Evolutionary conservation across 92 coral and sea anemone species (phyloP).

Genomic region (Heliopora coerulea): DNA sequence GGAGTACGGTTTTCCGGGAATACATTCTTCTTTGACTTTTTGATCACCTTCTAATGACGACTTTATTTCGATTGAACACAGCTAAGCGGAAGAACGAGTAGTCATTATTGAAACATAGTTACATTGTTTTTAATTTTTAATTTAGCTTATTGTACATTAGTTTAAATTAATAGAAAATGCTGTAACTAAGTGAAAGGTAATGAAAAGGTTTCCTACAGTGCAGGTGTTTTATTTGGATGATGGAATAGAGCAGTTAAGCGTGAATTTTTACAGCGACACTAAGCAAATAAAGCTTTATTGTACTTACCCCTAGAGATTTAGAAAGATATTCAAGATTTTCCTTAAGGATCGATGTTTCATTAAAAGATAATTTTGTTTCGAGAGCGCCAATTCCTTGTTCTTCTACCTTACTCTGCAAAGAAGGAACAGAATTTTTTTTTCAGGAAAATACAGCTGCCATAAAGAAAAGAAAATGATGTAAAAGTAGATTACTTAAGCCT

Average conservation of each 20-base stretch:
- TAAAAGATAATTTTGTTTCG: slow-evolving; percentile 84
- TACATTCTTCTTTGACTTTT: slow-evolving; percentile 85
- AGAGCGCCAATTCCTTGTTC: slow-evolving; percentile 83
- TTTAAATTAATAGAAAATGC: too few species aligned
- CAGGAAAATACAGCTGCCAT: too few species aligned
- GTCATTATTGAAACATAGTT: background rate
- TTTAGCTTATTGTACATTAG: background rate
- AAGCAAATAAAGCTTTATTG: background rate
- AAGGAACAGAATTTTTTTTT: background rate
- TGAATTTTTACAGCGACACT: background rate
- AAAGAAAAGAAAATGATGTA: too few species aligned
- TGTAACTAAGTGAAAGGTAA: too few species aligned
- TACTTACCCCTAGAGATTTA: slow-evolving; percentile 83
- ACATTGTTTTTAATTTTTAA: too few species aligned
- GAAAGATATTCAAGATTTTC: slow-evolving; percentile 76
- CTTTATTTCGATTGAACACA: slow-evolving; percentile 67
- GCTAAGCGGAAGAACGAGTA: slow-evolving; percentile 54
- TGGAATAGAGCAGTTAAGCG: too few species aligned
- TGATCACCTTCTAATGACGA: slow-evolving; percentile 86
- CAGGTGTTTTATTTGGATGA: too few species aligned
- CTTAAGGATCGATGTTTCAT: slow-evolving; percentile 72
- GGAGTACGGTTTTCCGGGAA: slow-evolving; percentile 95
- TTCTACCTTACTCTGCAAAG: slow-evolving; percentile 79
- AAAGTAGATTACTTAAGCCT: too few species aligned
- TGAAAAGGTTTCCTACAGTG: too few species aligned